Base-by-base conservation (phyloP, 1,140 invertebrate species). In the Meloidogyne floridensis region DNA sequence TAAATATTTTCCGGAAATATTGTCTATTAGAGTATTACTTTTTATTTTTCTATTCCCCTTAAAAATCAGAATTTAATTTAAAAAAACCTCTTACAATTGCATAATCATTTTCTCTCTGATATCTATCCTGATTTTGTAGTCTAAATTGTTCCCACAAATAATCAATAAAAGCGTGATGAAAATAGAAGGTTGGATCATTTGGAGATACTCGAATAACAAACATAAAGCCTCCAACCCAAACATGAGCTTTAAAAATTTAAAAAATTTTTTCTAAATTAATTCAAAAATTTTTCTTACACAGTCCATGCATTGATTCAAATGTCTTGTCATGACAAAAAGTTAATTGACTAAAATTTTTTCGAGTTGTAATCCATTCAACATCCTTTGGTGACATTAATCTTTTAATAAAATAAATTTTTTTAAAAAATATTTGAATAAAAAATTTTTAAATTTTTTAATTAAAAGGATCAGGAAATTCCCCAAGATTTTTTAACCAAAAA, bases 111-210 rank as follows among this genome's bases (percentile, higher is more conserved):
- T 89, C 89, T 59, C 88, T 74, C 81, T 89, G 84, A 15, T 83
- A 59, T 72, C 89, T 78, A 5, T 83, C 89, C 80, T 88, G 88
- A 73, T 86, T 85, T 47, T 83, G 83, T 47, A 86, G 83, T 42
- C 91, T 78, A 78, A 91, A 91, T 43, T 86, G 84, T 77, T 91
- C 89, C 88, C 88, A 91, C 72, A 91, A 72, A 72, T 84, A 87
- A 73, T 91, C 90, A 20, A 91, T 83, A 84, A 91, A 91, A 6
- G 89, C 81, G 84, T 91, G 90, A 79, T 90, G 90, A 79, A 89
- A 83, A 75, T 90, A 90, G 77, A 90, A 89, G 11, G 83, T 80
- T 15, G 79, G 81, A 51, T 85, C 85, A 72, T 88, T 89, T 10
- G 83, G 87, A 15, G 74, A 80, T 43, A 88, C 88, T 42, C 87